phyloP scores from a whole-genome alignment of 2,113 vertebrate genomes.

The Ivindomyrus marchei region DNA sequence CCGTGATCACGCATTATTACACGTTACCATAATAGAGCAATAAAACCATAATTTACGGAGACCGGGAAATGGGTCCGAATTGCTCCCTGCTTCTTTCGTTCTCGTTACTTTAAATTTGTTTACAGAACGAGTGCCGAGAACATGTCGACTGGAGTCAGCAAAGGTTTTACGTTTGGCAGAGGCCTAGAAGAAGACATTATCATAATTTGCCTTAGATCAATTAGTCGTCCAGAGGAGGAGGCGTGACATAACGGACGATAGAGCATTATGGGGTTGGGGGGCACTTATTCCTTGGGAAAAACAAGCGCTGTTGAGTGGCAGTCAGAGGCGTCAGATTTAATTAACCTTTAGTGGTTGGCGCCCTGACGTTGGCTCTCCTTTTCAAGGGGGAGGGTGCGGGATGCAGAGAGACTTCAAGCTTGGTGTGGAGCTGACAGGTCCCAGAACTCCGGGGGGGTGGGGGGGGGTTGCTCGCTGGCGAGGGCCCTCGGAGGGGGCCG shows the following conservation, averaged over 20 bases:
- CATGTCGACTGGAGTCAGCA: background rate
- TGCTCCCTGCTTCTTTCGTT: background rate
- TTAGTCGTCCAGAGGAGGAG: background rate
- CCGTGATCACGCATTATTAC: background rate
- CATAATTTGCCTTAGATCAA: conserved; percentile 20
- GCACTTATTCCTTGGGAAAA: background rate
- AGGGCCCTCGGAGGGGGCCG: background rate
- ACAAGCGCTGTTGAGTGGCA: background rate
- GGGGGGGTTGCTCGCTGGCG: background rate
- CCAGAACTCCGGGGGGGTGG: background rate
- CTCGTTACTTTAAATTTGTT: background rate
- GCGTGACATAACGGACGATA: background rate
- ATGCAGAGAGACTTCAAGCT: background rate
- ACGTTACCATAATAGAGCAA: background rate
- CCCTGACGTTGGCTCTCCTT: conserved; percentile 18
- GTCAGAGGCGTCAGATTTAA: conserved; percentile 16
- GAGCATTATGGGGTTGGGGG: background rate
- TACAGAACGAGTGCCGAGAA: background rate
- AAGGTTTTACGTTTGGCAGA: conserved; percentile 9
- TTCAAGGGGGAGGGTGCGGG: background rate
- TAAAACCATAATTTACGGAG: background rate
- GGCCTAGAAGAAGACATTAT: conserved; percentile 19
- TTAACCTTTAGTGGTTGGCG: conserved; percentile 20
- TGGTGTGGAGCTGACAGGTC: background rate
- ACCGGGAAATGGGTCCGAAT: background rate